Evolutionary conservation across 2,888 invertebrate genomes (phyloP), one percentile per base, ranked within the genome.

Genomic region (Stomorhina lunata): DNA sequence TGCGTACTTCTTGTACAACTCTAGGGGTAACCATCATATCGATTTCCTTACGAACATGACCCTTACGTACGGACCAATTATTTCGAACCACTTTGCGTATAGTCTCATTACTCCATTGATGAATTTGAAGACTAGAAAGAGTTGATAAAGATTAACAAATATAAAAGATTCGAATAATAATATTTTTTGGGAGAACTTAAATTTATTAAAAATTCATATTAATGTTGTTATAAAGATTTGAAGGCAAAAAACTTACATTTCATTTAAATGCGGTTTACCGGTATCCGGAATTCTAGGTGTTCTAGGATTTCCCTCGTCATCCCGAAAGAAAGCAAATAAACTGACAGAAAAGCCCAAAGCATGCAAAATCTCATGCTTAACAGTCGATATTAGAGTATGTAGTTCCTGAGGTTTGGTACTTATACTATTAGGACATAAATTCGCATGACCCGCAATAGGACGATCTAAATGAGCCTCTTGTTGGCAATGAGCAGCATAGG

Each of bases 401-500:
- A 98, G 92, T 89, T 99, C 98, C 86, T 98, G 95, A 57, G 95
- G 94, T 87, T 96, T 96, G 17, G 97, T 97, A 81, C 97, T 97
- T 84, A 99, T 95, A 87, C 97, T 97, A 20, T 96, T 94, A 0
- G 99, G 99, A 87, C 99, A 99, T 86, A 99, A 94, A 92, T 99
- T 99, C 0, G 99, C 98, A 92, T 99, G 99, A 0, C 99, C 99
- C 0, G 99, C 99, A 76, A 99, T 98, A 0, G 99, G 99, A 84
- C 99, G 97, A 92, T 99, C 99, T 37, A 98, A 92, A 0, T 95
- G 95, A 0, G 95, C 94, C 91, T 99, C 99, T 90, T 98, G 98
- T 90, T 99, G 99, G 88, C 99, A 99, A 90, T 99, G 99, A 0
- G 99, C 98, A 0, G 99, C 99, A 91, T 99, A 99, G 0, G 99